Conservation (phyloP, 92 coral and sea anemone species). For the Palythoa grandis region DNA sequence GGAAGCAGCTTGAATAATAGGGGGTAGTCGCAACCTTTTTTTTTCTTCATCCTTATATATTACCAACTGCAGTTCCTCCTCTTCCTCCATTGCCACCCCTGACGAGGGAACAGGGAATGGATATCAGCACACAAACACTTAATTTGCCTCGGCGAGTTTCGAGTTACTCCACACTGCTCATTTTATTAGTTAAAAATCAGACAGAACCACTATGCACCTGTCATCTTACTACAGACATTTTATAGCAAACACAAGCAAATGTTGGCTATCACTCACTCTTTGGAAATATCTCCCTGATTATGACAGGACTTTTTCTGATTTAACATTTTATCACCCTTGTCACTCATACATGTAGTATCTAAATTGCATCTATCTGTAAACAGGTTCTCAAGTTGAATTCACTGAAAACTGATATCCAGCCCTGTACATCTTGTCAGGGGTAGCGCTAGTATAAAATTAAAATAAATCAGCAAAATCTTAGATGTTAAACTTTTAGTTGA, state of each 20-base stretch:
- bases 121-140: slow-evolving; percentile 14
- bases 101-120: slow-evolving; percentile 48
- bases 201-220: not conserved
- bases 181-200: not conserved
- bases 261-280: no score
- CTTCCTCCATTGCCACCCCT: slow-evolving; percentile 42
- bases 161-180: not conserved
- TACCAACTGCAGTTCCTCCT: slow-evolving; percentile 5
- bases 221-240: no score
- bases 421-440: slow-evolving; percentile 29
- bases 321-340: not conserved
- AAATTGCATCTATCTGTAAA: not conserved
- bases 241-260: no score
- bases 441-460: not conserved
- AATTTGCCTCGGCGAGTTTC: not conserved
- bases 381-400: not conserved
- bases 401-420: slow-evolving; percentile 34
- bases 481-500: no score
- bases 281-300: not conserved
- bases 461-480: not conserved
- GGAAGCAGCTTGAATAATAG: slow-evolving; percentile 93
- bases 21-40: slow-evolving; percentile 86
- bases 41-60: slow-evolving; percentile 22
- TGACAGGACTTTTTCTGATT: not conserved
- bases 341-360: not conserved